phyloP scores from a whole-genome alignment of 1,140 invertebrate species.

The Metopolophium dirhodum region DNA sequence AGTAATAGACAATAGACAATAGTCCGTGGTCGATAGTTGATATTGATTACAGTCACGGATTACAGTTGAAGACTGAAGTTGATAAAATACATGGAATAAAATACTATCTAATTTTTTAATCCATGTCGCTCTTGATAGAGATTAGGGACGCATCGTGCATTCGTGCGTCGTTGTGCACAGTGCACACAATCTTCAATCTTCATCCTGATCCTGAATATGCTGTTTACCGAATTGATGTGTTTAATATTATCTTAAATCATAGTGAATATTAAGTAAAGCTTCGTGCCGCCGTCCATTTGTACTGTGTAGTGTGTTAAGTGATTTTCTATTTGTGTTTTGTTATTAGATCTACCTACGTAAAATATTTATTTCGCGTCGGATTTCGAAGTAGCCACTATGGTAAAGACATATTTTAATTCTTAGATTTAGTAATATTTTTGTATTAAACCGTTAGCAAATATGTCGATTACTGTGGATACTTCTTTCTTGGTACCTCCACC shows the following conservation, averaged over 20 bases:
- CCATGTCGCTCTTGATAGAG: not conserved
- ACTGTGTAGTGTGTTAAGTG: not conserved
- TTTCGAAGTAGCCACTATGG: not conserved
- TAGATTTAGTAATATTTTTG: conserved; percentile 19
- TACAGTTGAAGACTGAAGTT: no score
- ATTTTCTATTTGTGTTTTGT: not conserved
- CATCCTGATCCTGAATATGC: no score
- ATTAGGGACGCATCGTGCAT: not conserved
- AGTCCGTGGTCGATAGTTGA: no score
- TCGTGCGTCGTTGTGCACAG: not conserved
- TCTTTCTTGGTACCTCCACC: conserved; percentile 55
- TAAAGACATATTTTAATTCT: conserved; percentile 23
- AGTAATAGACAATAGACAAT: no score
- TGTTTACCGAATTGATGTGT: not conserved
- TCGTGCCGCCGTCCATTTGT: not conserved
- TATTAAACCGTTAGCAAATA: not conserved
- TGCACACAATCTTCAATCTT: no score
- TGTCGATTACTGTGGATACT: conserved; percentile 54
- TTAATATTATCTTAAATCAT: not conserved
- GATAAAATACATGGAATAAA: not conserved
- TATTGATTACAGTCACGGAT: not conserved
- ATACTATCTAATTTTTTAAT: not conserved
- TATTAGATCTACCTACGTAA: not conserved
- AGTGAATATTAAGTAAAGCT: not conserved
- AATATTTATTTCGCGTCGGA: not conserved